Conservation (phyloP, 2,797 vertebrate genomes). For the Pachyuromys duprasi region DNA sequence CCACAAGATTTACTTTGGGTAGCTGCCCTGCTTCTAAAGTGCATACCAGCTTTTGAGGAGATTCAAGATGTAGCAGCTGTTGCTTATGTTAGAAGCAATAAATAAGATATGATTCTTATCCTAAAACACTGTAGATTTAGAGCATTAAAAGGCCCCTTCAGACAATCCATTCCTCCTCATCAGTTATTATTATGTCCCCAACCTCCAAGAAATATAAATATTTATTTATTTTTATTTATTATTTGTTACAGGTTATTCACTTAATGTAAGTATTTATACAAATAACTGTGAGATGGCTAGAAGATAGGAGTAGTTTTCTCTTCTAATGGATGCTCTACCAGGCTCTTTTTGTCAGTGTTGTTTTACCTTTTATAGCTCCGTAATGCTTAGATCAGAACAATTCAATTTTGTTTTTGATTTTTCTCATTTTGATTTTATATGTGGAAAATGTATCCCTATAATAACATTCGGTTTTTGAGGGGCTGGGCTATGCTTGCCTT, state of each 20-base stretch:
- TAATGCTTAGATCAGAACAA: background rate
- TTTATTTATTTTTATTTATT: background rate
- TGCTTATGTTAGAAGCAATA: slow-evolving; percentile 33
- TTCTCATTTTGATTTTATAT: slow-evolving; percentile 14
- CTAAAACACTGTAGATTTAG: slow-evolving; percentile 11
- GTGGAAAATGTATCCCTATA: background rate
- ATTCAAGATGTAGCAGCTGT: slow-evolving; percentile 21
- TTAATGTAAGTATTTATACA: background rate
- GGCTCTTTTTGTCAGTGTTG: background rate
- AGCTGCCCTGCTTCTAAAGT: background rate
- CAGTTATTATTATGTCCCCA: background rate
- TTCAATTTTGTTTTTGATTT: slow-evolving; percentile 35
- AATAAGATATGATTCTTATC: background rate
- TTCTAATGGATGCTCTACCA: background rate
- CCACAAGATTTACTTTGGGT: slow-evolving; percentile 3
- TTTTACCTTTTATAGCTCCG: slow-evolving; percentile 46
- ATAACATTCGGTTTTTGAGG: background rate
- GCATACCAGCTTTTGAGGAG: background rate
- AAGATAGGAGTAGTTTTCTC: background rate
- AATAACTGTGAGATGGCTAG: slow-evolving; percentile 13
- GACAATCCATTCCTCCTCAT: background rate
- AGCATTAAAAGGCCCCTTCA: slow-evolving; percentile 11
- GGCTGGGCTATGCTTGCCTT: background rate
- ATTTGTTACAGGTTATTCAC: too few species aligned
- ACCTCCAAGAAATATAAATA: background rate